A percentile compares a stretch with the other conserved stretches of the same genome.
Evolutionary conservation across 1,140 invertebrate genomes (phyloP).

Genomic region (Drosophila bocqueti): DNA sequence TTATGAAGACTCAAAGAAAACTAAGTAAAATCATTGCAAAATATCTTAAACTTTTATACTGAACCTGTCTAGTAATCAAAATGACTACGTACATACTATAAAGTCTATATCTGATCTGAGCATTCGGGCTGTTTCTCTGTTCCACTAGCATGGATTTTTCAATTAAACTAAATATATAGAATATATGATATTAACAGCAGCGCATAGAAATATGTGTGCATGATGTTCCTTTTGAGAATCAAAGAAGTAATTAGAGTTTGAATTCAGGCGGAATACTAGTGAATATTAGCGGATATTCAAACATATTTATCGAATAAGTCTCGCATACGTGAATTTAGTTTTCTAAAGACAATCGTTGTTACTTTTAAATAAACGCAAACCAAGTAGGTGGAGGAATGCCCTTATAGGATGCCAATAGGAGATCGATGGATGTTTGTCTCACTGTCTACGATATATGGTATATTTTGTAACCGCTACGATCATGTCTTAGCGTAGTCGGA

Average conservation of each 20-base stretch:
- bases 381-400: neutral
- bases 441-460: conserved; percentile 43
- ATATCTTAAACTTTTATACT: conserved; percentile 45
- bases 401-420: neutral
- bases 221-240: conserved; percentile 52
- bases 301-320: conserved; percentile 61
- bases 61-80: conserved; percentile 28
- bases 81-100: neutral
- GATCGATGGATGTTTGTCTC: conserved; percentile 23
- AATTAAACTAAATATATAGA: conserved; percentile 31
- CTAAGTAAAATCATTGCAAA: conserved; percentile 26
- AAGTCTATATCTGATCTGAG: conserved; percentile 41
- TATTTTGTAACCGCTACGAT: conserved; percentile 56
- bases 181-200: conserved; percentile 9
- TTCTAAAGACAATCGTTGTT: conserved; percentile 83
- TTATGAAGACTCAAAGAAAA: conserved; percentile 9
- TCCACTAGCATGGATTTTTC: conserved; percentile 47
- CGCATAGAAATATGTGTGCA: conserved; percentile 34
- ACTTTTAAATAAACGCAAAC: conserved; percentile 53
- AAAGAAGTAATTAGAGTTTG: conserved; percentile 36
- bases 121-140: conserved; percentile 55
- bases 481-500: conserved; percentile 49
- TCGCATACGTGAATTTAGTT: conserved; percentile 77
- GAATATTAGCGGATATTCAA: conserved; percentile 23
- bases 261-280: conserved; percentile 15